Conservation (phyloP, 2,888 invertebrate species). For the Tridacna crocea region DNA sequence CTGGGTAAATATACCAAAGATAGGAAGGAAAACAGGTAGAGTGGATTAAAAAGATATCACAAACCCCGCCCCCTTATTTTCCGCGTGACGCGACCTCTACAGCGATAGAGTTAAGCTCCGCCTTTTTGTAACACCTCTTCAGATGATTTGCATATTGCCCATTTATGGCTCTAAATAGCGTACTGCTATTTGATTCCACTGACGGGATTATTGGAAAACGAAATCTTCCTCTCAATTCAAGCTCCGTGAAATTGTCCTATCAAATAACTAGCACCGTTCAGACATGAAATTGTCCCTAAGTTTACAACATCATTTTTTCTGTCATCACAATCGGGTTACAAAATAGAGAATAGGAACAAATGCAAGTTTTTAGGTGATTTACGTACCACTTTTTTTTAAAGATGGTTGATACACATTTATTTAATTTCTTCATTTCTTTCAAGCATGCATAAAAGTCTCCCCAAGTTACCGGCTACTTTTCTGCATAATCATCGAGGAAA, state of each 20-base stretch:
- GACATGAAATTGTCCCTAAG: slow-evolving; percentile 13
- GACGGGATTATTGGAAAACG: slow-evolving; percentile 17
- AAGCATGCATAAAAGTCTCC: too few relatives aligned
- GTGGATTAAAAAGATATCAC: slow-evolving; percentile 8
- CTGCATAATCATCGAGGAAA: too few relatives aligned
- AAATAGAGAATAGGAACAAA: too few relatives aligned
- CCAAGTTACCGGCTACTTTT: too few relatives aligned
- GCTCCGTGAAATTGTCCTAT: slow-evolving; percentile 17
- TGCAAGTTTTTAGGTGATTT: too few relatives aligned
- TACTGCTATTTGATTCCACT: slow-evolving; percentile 25
- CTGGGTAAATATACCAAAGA: slow-evolving; percentile 67
- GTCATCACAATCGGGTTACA: too few relatives aligned
- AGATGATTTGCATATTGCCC: slow-evolving; percentile 22
- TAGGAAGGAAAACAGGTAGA: slow-evolving; percentile 55
- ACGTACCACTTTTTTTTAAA: too few relatives aligned
- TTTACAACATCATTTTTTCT: background rate
- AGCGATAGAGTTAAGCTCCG: slow-evolving; percentile 40
- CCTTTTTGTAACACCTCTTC: slow-evolving; percentile 47
- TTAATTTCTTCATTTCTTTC: too few relatives aligned
- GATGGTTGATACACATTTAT: too few relatives aligned
- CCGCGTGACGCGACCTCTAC: slow-evolving; percentile 20
- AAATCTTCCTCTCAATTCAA: background rate
- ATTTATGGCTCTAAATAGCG: slow-evolving; percentile 21
- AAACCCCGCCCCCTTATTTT: slow-evolving; percentile 46
- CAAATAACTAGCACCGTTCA: slow-evolving; percentile 14